Percentiles rank a stretch among this genome's conserved stretches.
phyloP scores from a whole-genome alignment of 2,888 invertebrate species.

The Leptura quadrifasciata region DNA sequence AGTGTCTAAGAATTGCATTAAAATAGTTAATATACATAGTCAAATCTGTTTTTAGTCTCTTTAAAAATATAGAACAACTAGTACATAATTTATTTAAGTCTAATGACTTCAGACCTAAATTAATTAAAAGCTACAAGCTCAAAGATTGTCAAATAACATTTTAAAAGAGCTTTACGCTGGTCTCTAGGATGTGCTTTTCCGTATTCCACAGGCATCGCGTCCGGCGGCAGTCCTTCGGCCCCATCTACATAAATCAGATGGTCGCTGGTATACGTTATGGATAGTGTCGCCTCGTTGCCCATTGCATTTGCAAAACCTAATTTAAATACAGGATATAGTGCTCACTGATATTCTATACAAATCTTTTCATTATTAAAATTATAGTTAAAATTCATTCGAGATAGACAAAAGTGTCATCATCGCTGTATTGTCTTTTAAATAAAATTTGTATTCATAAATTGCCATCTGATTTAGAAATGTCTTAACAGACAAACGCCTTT shows the following conservation, averaged over 20 bases:
- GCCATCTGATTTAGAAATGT: conserved; percentile 32
- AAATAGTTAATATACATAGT: no score
- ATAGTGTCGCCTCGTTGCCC: conserved; percentile 30
- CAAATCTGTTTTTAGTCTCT: no score
- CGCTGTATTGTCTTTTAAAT: conserved; percentile 33
- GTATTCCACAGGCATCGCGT: conserved; percentile 43
- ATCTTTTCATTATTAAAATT: conserved; percentile 32
- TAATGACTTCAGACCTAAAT: not conserved
- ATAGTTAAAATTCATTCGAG: conserved; percentile 40
- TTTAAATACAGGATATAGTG: conserved; percentile 40
- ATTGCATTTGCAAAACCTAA: conserved; percentile 40
- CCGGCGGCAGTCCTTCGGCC: conserved; percentile 43
- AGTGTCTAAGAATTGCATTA: no score
- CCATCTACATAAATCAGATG: conserved; percentile 48
- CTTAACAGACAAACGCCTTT: conserved; percentile 27
- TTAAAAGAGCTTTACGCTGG: conserved; percentile 18
- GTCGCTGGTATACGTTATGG: conserved; percentile 34
- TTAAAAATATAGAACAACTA: no score
- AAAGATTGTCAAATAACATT: conserved; percentile 14
- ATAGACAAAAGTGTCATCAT: conserved; percentile 31
- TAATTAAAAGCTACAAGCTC: not conserved
- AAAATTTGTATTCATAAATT: conserved; percentile 29
- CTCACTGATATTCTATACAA: conserved; percentile 37
- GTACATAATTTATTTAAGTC: no score
- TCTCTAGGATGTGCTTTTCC: conserved; percentile 36